Conservation (phyloP, 1,140 invertebrate genomes). For the Venustaconcha ellipsiformis region DNA sequence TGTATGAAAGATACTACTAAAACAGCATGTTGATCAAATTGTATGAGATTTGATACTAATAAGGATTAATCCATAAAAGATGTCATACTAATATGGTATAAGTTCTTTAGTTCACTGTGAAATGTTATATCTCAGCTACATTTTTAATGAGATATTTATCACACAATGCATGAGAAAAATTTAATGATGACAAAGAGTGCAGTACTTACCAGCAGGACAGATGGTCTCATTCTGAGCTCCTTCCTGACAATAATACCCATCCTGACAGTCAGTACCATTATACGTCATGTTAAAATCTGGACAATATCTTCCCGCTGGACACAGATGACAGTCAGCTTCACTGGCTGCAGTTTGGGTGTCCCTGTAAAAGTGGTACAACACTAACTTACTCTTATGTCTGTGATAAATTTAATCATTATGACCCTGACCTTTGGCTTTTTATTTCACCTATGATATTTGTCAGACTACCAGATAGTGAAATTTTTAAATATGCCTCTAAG, state of each 20-base stretch:
- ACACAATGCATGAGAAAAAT: too few relatives aligned
- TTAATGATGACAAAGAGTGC: neutral
- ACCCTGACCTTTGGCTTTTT: too few relatives aligned
- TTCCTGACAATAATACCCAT: conserved; percentile 57
- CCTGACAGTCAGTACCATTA: conserved; percentile 56
- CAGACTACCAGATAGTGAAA: neutral
- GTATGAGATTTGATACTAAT: too few relatives aligned
- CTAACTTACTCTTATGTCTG: neutral
- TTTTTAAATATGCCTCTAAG: too few relatives aligned
- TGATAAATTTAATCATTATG: too few relatives aligned
- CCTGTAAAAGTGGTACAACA: conserved; percentile 36
- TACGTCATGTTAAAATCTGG: conserved; percentile 55
- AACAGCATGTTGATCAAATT: too few relatives aligned
- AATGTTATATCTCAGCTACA: too few relatives aligned
- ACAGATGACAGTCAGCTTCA: conserved; percentile 54
- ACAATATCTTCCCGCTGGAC: conserved; percentile 63
- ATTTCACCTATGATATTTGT: neutral
- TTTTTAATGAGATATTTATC: too few relatives aligned
- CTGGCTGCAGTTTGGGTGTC: conserved; percentile 48
- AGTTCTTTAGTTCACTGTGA: too few relatives aligned
- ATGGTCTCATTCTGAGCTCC: conserved; percentile 57
- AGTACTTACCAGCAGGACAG: conserved; percentile 56
- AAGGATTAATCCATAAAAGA: too few relatives aligned
- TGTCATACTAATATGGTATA: too few relatives aligned
- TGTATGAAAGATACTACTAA: too few relatives aligned